Evolutionary conservation across 2,113 vertebrate genomes (phyloP).

Genomic region (Bufo gargarizans): DNA sequence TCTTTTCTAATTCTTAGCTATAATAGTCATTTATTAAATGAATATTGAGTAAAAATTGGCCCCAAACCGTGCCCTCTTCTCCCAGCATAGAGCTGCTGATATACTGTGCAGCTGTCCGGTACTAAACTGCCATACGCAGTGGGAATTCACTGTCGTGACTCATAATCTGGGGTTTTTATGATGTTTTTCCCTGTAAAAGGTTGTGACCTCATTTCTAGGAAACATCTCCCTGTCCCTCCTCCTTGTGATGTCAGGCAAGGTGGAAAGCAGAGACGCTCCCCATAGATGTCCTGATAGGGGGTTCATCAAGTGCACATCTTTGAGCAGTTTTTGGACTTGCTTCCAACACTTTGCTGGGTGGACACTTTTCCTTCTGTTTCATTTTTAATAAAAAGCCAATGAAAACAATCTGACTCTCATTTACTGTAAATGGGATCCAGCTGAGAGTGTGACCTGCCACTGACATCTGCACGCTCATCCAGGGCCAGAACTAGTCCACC

Average conservation of each 20-base stretch:
- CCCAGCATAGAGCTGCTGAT: neutral
- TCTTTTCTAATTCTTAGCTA: neutral
- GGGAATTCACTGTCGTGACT: neutral
- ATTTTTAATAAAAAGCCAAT: constrained; percentile 59
- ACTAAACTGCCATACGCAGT: neutral
- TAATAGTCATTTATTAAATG: neutral
- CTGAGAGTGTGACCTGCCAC: constrained; percentile 65
- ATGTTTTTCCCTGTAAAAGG: constrained; percentile 10
- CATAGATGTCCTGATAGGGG: neutral
- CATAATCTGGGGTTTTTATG: neutral
- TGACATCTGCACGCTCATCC: constrained; percentile 65
- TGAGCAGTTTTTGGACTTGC: constrained; percentile 21
- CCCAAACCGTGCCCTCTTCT: neutral
- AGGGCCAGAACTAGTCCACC: constrained; percentile 66
- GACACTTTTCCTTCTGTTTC: constrained; percentile 57
- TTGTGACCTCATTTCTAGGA: constrained; percentile 11
- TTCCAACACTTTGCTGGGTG: constrained; percentile 50
- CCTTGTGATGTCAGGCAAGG: constrained; percentile 7
- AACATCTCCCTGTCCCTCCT: constrained; percentile 7
- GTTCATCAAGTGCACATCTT: constrained; percentile 43
- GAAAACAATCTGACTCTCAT: constrained; percentile 58
- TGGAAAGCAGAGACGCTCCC: constrained; percentile 5
- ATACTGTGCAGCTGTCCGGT: neutral
- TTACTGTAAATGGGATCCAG: constrained; percentile 64
- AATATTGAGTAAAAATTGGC: neutral